A percentile compares a stretch with the other conserved stretches of the same genome.
Conservation (phyloP, 2,797 vertebrate genomes). For the Craterocephalus amniculus region DNA sequence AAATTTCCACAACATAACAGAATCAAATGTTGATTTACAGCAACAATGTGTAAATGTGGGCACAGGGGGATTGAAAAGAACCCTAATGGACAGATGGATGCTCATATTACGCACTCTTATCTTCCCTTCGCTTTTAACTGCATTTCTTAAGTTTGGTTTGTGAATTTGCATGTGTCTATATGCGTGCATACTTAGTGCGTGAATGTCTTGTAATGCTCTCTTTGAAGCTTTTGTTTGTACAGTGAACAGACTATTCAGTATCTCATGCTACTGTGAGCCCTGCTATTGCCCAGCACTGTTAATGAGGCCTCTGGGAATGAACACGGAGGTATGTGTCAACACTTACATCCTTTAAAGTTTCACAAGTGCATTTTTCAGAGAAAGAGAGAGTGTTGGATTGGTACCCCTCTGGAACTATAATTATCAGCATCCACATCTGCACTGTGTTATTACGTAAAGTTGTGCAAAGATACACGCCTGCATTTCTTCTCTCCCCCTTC, state of each 20-base stretch:
- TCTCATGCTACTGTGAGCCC: slow-evolving; percentile 63
- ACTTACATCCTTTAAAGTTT: slow-evolving; percentile 59
- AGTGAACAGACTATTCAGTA: slow-evolving; percentile 64
- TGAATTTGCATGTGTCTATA: slow-evolving; percentile 8
- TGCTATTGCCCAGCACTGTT: slow-evolving; percentile 65
- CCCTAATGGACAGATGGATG: slow-evolving; percentile 36
- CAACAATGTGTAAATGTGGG: slow-evolving; percentile 39
- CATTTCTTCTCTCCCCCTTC: slow-evolving; percentile 8
- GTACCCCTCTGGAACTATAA: slow-evolving; percentile 27
- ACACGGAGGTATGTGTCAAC: slow-evolving; percentile 67
- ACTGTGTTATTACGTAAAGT: slow-evolving; percentile 16
- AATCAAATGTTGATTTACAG: slow-evolving; percentile 31
- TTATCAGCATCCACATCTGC: slow-evolving; percentile 53
- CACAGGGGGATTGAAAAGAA: slow-evolving; percentile 40
- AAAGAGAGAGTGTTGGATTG: slow-evolving; percentile 22
- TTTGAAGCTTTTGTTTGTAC: slow-evolving; percentile 75
- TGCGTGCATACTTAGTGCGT: neutral
- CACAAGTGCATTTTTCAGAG: slow-evolving; percentile 27
- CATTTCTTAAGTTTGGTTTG: slow-evolving; percentile 25
- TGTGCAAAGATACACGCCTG: slow-evolving; percentile 3
- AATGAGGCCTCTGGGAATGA: slow-evolving; percentile 81
- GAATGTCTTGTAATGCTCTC: slow-evolving; percentile 44
- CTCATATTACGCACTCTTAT: slow-evolving; percentile 23
- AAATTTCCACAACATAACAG: slow-evolving; percentile 46
- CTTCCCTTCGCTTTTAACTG: slow-evolving; percentile 22